A percentile compares a stretch with the other conserved stretches of the same genome.
Evolutionary conservation across 2,888 invertebrate genomes (phyloP).

Genomic region (Cephus pygmeus): DNA sequence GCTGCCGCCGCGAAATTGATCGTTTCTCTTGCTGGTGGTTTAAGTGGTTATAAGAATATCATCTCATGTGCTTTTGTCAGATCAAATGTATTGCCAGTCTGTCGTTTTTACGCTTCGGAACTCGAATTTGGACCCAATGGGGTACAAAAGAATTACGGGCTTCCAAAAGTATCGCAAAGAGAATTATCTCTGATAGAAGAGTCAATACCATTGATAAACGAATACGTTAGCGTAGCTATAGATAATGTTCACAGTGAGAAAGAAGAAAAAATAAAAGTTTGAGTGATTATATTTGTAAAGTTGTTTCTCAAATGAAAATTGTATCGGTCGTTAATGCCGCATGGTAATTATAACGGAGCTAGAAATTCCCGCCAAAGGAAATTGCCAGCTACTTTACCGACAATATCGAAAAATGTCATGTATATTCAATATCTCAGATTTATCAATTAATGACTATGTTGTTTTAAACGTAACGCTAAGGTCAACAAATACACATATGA

Average conservation of each 20-base stretch:
- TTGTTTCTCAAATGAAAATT: not conserved
- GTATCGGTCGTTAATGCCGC: not conserved
- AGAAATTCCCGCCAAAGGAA: not conserved
- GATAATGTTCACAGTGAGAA: slow-evolving; percentile 22
- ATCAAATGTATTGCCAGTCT: slow-evolving; percentile 50
- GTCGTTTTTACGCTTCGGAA: slow-evolving; percentile 51
- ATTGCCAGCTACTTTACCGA: not conserved
- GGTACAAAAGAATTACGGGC: slow-evolving; percentile 43
- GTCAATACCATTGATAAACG: slow-evolving; percentile 48
- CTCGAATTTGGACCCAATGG: slow-evolving; percentile 51
- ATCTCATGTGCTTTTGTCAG: slow-evolving; percentile 49
- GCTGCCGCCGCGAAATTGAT: slow-evolving; percentile 52
- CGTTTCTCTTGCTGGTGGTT: slow-evolving; percentile 42
- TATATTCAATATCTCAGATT: not conserved
- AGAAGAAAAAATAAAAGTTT: slow-evolving; percentile 1
- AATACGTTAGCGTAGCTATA: slow-evolving; percentile 38
- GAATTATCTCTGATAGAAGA: slow-evolving; percentile 48
- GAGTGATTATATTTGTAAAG: not conserved
- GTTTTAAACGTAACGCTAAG: not conserved
- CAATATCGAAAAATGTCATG: not conserved
- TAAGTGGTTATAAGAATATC: slow-evolving; percentile 41
- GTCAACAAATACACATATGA: not conserved
- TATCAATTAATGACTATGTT: not conserved
- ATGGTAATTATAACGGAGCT: not conserved
- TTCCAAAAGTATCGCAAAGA: slow-evolving; percentile 48